phyloP scores from a whole-genome alignment of 1,140 invertebrate genomes.

The Eumaeus atala region DNA sequence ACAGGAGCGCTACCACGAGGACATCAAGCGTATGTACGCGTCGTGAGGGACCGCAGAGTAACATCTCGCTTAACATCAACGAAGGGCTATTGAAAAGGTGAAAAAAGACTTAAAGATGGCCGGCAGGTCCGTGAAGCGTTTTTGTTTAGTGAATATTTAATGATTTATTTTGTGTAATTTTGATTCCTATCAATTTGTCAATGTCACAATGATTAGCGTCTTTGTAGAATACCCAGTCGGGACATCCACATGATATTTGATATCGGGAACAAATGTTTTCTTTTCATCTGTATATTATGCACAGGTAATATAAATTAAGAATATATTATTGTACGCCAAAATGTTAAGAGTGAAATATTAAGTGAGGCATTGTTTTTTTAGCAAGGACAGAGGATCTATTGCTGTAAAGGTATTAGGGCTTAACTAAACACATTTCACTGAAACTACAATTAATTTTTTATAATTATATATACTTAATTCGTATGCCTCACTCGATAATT shows the following conservation, averaged over 20 bases:
- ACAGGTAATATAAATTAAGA: slow-evolving; percentile 5
- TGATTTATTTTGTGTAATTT: neutral
- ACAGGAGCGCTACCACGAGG: slow-evolving; percentile 91
- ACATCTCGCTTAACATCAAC: neutral
- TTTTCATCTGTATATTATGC: slow-evolving; percentile 30
- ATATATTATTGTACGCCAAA: slow-evolving; percentile 27
- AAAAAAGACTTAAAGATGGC: neutral
- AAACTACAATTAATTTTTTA: no score
- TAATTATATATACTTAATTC: no score
- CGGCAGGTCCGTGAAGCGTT: neutral
- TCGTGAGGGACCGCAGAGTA: slow-evolving; percentile 81
- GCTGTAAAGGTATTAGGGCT: no score
- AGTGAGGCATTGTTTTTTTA: neutral
- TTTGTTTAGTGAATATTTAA: neutral
- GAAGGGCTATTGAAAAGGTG: neutral
- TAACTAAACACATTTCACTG: no score
- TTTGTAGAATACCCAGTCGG: neutral
- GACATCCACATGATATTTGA: neutral
- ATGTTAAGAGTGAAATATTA: slow-evolving; percentile 2
- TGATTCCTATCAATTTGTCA: slow-evolving; percentile 2
- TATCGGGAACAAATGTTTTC: slow-evolving; percentile 1
- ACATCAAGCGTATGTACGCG: slow-evolving; percentile 94
- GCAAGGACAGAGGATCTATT: no score
- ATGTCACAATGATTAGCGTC: neutral
- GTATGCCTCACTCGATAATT: no score